Conservation (phyloP, 2,113 vertebrate species). For the Pionites leucogaster region DNA sequence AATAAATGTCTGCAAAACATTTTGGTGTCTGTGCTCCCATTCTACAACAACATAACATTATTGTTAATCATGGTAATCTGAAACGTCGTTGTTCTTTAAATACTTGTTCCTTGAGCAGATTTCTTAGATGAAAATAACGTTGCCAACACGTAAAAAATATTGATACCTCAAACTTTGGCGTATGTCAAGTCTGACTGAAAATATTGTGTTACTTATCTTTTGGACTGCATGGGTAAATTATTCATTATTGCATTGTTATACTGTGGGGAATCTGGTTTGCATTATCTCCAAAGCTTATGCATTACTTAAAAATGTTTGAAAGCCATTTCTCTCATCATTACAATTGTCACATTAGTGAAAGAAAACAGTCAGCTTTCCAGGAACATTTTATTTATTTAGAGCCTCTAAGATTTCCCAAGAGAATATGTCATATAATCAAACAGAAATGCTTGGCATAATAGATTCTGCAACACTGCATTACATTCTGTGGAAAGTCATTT, state of each 20-base stretch:
- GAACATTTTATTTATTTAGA: conserved; percentile 23
- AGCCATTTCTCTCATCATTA: not conserved
- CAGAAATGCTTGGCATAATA: not conserved
- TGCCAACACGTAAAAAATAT: not conserved
- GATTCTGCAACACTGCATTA: not conserved
- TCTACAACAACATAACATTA: not conserved
- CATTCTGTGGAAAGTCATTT: not conserved
- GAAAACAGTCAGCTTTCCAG: not conserved
- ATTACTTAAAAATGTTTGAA: not conserved
- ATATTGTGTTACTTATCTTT: not conserved
- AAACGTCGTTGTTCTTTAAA: not conserved
- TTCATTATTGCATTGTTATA: not conserved
- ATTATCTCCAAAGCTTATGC: not conserved
- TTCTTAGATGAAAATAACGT: not conserved
- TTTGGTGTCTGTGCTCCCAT: not conserved
- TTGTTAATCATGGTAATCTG: not conserved
- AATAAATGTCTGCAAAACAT: not conserved
- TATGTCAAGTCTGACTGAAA: not conserved
- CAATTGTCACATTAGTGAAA: not conserved
- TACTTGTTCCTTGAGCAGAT: not conserved
- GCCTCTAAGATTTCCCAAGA: not conserved
- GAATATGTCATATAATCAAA: conserved; percentile 3
- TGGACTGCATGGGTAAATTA: not conserved
- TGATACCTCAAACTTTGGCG: not conserved
- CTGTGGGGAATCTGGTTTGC: not conserved